Percentiles rank a stretch among this genome's conserved stretches.
Conservation (phyloP, 2,113 vertebrate genomes). For the Parus major region DNA sequence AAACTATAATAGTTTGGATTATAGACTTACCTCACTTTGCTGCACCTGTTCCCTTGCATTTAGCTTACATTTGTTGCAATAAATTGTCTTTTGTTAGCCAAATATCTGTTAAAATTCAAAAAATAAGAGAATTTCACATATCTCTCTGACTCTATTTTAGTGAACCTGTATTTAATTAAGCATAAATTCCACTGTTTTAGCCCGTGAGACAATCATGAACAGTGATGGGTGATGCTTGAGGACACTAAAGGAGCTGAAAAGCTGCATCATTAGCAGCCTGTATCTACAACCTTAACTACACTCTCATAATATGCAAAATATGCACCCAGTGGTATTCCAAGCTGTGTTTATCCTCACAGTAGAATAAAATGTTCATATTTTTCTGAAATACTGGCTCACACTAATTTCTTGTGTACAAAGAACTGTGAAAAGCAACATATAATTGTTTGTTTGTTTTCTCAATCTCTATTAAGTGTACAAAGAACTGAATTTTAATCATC, state of each 20-base stretch:
- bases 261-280: neutral
- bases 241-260: neutral
- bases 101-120: neutral
- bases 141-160: neutral
- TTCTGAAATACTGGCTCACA: neutral
- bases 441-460: neutral
- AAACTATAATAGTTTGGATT: neutral
- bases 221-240: neutral
- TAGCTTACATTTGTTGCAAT: neutral
- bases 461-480: neutral
- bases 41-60: neutral
- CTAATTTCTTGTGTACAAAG: neutral
- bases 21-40: neutral
- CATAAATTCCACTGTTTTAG: neutral
- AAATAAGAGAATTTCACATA: neutral
- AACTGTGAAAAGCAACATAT: neutral
- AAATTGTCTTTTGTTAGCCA: neutral
- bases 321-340: neutral
- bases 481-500: neutral
- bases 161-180: neutral
- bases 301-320: neutral
- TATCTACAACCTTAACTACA: neutral
- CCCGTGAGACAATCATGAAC: neutral
- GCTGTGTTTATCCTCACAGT: neutral
- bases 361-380: neutral